These are phyloP conservation scores for Coptotermes formosanus DNA, from an alignment of 1,140 invertebrate species.

Conservation along the genomic window DNA sequence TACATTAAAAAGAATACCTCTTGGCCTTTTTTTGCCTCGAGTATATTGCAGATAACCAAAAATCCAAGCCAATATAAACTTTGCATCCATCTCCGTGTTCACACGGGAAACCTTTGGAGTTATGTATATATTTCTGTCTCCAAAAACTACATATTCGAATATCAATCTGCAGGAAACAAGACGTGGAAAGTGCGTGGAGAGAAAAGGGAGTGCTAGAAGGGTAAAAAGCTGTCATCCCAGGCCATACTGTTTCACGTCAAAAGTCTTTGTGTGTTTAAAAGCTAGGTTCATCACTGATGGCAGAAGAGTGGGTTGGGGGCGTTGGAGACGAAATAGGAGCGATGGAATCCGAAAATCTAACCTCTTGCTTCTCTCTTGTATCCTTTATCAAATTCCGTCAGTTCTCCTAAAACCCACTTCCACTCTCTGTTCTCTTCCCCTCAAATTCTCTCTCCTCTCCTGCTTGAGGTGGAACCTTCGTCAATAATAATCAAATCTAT, in stretches of 20 bases:
- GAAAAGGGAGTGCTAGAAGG: neutral
- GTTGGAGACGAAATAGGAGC: neutral
- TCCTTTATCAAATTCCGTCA: neutral
- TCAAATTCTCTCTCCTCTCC: neutral
- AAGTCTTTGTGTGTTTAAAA: slow-evolving; percentile 14
- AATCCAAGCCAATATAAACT: slow-evolving; percentile 2
- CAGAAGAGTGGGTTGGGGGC: neutral
- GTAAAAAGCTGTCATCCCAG: slow-evolving; percentile 15
- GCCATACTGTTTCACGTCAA: neutral
- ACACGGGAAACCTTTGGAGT: neutral
- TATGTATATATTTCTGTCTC: neutral
- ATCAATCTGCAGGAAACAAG: neutral
- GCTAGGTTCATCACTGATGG: slow-evolving; percentile 14
- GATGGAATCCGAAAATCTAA: slow-evolving; percentile 17
- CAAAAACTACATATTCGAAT: slow-evolving; percentile 14
- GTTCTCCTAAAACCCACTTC: neutral
- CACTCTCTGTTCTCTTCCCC: neutral
- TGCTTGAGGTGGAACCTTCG: neutral
- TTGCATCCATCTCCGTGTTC: neutral
- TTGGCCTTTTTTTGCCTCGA: neutral
- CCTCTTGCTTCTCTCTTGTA: neutral
- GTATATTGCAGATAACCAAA: neutral
- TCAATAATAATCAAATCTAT: slow-evolving; percentile 20
- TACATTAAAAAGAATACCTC: neutral
- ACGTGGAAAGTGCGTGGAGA: neutral